Conservation (phyloP, 2,888 invertebrate species). For the Drepanosiphum platanoidis region DNA sequence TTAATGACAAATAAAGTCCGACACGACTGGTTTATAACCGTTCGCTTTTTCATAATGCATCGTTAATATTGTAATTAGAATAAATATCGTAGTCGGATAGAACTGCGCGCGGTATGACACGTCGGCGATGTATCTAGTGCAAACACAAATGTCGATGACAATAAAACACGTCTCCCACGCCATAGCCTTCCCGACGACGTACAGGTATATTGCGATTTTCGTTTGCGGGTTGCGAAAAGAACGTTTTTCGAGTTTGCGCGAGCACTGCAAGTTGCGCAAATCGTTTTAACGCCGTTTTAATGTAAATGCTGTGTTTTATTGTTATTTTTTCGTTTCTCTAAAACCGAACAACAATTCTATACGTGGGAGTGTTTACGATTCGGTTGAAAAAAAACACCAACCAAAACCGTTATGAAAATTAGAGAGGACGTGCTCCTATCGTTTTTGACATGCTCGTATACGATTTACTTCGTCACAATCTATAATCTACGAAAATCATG, state of each 20-base stretch:
- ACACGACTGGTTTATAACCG: not conserved
- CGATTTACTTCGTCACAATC: not conserved
- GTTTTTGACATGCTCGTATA: not conserved
- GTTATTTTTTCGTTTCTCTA: no score
- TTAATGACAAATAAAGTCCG: not conserved
- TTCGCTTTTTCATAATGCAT: not conserved
- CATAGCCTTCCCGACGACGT: constrained; percentile 1
- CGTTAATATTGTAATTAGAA: not conserved
- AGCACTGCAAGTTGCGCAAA: not conserved
- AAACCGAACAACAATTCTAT: no score
- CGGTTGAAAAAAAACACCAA: not conserved
- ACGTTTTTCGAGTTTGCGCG: constrained; percentile 1
- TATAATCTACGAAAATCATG: not conserved
- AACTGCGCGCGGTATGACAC: not conserved
- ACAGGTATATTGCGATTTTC: not conserved
- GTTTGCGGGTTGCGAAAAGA: not conserved
- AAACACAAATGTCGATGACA: not conserved
- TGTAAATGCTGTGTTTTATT: constrained; percentile 6
- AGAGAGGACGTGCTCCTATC: constrained; percentile 15
- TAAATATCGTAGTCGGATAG: not conserved
- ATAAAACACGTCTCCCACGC: not conserved
- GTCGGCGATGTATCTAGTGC: not conserved
- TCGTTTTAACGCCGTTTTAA: constrained; percentile 17
- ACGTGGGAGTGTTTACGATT: constrained; percentile 24
- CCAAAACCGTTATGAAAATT: constrained; percentile 21